Conservation (phyloP, 2,113 vertebrate species). For the Menidia beryllina region DNA sequence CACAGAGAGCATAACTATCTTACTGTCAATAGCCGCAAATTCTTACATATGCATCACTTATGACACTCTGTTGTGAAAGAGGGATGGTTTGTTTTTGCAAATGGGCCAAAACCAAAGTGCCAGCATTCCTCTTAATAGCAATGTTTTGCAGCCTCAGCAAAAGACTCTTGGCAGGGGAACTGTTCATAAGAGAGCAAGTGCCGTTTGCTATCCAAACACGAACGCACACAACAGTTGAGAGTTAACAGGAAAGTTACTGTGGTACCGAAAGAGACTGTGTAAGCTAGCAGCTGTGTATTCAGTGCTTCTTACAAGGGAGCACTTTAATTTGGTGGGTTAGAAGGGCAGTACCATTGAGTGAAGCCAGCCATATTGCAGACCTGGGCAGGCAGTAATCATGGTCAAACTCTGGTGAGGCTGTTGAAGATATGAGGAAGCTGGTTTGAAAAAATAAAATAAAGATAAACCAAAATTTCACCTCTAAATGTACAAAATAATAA, state of each 20-base stretch:
- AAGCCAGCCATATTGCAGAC: constrained; percentile 80
- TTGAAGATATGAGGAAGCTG: constrained; percentile 80
- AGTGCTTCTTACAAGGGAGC: constrained; percentile 36
- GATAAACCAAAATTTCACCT: constrained; percentile 62
- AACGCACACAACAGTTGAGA: constrained; percentile 56
- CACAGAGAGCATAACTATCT: constrained; percentile 19
- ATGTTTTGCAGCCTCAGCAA: constrained; percentile 65
- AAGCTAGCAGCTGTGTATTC: constrained; percentile 48
- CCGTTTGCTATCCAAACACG: constrained; percentile 43
- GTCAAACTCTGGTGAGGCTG: constrained; percentile 83
- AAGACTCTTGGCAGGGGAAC: constrained; percentile 50
- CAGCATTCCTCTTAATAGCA: constrained; percentile 66
- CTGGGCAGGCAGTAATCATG: constrained; percentile 85
- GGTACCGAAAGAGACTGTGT: constrained; percentile 38
- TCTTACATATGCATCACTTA: constrained; percentile 52
- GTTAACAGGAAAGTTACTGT: constrained; percentile 50
- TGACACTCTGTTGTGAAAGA: constrained; percentile 37
- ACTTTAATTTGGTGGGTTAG: constrained; percentile 66
- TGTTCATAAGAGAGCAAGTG: constrained; percentile 59
- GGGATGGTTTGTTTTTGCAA: constrained; percentile 51
- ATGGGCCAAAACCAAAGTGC: constrained; percentile 58
- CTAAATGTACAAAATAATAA: constrained; percentile 34
- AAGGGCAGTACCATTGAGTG: constrained; percentile 83
- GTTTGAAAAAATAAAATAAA: constrained; percentile 74
- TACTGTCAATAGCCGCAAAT: constrained; percentile 41